phyloP scores from a whole-genome alignment of 2,113 vertebrate species.

The Donacobius atricapilla region DNA sequence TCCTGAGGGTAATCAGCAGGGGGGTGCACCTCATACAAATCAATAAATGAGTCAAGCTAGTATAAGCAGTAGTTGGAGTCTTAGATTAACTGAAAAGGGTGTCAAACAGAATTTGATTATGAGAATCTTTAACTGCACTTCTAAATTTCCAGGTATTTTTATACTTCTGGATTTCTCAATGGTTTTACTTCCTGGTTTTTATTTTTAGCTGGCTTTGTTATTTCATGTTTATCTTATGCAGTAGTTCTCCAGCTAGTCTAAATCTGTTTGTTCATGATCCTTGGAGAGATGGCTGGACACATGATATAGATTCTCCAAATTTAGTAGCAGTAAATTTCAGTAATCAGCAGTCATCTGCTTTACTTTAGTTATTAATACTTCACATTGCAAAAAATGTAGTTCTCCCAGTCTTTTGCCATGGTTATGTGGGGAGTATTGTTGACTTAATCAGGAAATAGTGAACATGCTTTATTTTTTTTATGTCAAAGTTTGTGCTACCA shows the following conservation, averaged over 20 bases:
- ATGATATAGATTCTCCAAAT: slow-evolving; percentile 9
- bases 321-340: neutral
- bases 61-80: neutral
- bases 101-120: neutral
- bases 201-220: slow-evolving; percentile 33
- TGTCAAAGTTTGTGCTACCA: neutral
- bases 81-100: neutral
- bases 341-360: neutral
- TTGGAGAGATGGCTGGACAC: slow-evolving; percentile 17
- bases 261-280: slow-evolving; percentile 28
- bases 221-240: slow-evolving; percentile 28
- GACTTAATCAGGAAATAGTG: neutral
- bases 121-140: neutral
- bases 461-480: neutral
- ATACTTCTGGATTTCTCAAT: neutral
- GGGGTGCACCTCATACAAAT: neutral
- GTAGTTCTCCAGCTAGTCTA: slow-evolving; percentile 7
- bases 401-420: neutral
- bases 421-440: neutral
- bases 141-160: slow-evolving; percentile 18
- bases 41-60: neutral
- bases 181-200: slow-evolving; percentile 24
- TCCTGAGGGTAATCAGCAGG: accelerated
- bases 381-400: neutral
- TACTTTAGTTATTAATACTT: slow-evolving; percentile 1